Conservation (phyloP, 2,888 invertebrate species). For the Sesia apiformis region DNA sequence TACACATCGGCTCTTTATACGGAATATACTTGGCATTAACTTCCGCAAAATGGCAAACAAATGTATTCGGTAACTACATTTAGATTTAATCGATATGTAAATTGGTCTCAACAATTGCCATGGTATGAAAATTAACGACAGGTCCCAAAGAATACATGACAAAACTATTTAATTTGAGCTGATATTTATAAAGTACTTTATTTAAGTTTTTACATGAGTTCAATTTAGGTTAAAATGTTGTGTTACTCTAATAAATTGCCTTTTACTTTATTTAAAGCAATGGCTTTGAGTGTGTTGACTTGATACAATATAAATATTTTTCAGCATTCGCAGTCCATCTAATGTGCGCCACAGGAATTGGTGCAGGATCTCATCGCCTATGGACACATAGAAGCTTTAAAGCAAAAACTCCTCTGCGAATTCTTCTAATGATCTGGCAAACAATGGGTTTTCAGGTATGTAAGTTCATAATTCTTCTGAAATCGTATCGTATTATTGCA, state of each 20-base stretch:
- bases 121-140: no score
- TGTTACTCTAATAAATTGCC: no score
- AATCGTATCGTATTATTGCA: no score
- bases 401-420: conserved; percentile 87
- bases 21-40: conserved; percentile 78
- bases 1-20: conserved; percentile 79
- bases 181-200: no score
- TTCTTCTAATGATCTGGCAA: conserved; percentile 88
- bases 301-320: conserved; percentile 16
- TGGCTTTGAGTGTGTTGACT: no score
- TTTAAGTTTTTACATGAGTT: no score
- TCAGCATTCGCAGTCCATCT: conserved; percentile 80
- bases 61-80: conserved; percentile 75
- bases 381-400: conserved; percentile 96
- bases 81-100: neutral
- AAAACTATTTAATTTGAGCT: no score
- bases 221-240: no score
- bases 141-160: no score
- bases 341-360: conserved; percentile 87
- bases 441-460: conserved; percentile 89
- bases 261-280: no score
- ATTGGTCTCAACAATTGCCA: no score
- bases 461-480: no score
- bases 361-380: conserved; percentile 94
- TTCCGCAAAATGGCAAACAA: conserved; percentile 79